Evolutionary conservation across 2,888 invertebrate genomes (phyloP), one percentile per base, ranked within the genome.

Genomic region (Pammene aurita): DNA sequence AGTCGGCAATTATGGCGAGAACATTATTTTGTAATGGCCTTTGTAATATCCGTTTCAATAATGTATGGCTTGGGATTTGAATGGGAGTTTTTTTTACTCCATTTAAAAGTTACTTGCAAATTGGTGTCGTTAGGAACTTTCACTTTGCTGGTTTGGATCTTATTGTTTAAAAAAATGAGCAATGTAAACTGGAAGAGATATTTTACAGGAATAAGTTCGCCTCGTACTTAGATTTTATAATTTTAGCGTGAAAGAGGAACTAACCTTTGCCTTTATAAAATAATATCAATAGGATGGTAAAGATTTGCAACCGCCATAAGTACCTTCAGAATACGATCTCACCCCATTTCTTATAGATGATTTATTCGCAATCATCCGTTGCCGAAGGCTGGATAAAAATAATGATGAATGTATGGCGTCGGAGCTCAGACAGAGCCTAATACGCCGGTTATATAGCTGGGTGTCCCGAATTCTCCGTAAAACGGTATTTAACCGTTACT

Each of bases 1-100:
- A 48, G 64, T 48, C 58, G 35, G 58, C 70, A 67, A 66, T 72
- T 72, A 72, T 68, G 70, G 63, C 50, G 66, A 62, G 61, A 58
- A 63, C 74, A 71, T 74, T 74, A 74, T 72, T 73, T 67, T 62
- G 68, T 74, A 74, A 74, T 70, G 72, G 72, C 69, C 56, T 48
- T 41, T 69, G 71, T 68, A 68, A 71, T 70, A 70, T 66, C 56
- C 68, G 54, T 64, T 64, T 42, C 63, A 68, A 68, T 68, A 65
- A 69, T 69, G 60, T 69, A 69, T 64, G 60, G 64, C 65, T 14
- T 7, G 42, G 58, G 69, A 69, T 65, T 69, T 65, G 46, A 64
- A 69, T 34, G 55, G 46, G 46, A 46, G 58, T 58, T 65, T 69
- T 68, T 64, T 60, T 18, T 54, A 35, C 42, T 55, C 14, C 44